These are phyloP conservation scores for Sebastes nivosus DNA, from an alignment of 2,797 vertebrate species.

Conservation along the genomic window DNA sequence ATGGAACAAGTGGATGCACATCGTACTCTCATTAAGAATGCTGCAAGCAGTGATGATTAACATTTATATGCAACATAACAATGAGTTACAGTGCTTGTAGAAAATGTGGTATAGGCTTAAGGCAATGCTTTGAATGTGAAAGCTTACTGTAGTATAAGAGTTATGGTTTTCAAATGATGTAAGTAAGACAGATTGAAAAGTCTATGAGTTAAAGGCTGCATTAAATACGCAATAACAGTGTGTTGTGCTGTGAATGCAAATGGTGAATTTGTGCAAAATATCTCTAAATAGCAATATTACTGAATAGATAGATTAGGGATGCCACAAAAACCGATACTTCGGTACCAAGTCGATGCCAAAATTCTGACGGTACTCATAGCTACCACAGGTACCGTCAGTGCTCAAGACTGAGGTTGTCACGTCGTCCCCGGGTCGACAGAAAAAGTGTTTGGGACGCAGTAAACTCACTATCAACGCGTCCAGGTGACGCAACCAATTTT, in stretches of 20 bases:
- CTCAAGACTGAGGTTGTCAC: no score
- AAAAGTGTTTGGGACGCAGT: no score
- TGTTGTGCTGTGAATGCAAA: background rate
- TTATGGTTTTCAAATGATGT: background rate
- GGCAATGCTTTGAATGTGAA: background rate
- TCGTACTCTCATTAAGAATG: background rate
- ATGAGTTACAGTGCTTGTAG: no score
- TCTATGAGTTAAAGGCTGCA: background rate
- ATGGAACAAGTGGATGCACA: background rate
- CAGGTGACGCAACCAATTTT: no score
- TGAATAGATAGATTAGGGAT: background rate
- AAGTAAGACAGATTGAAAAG: background rate
- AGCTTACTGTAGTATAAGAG: background rate
- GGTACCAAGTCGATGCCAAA: no score
- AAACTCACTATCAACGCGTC: no score
- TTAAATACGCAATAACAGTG: background rate
- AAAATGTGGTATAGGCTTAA: background rate
- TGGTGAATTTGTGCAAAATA: background rate
- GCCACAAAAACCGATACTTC: no score
- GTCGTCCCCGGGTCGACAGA: no score
- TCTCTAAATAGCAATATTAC: background rate
- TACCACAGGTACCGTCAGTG: no score
- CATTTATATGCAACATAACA: background rate
- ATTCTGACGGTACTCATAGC: no score
- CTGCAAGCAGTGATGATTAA: background rate